Evolutionary conservation across 2,888 invertebrate species (phyloP).

Genomic region (Caradrina kadenii): DNA sequence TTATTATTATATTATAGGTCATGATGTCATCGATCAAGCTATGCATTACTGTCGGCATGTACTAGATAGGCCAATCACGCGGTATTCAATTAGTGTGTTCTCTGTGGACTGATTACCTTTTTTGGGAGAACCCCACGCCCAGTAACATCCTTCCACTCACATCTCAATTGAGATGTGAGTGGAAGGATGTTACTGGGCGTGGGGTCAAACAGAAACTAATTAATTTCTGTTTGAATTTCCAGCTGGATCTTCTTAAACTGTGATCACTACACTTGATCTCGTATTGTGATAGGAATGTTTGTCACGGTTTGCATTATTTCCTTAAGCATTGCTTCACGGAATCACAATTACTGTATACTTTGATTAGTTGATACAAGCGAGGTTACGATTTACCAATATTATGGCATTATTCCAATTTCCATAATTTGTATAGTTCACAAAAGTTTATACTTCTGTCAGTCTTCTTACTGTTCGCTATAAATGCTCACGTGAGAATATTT

Average conservation of each 20-base stretch:
- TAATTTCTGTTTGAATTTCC: neutral
- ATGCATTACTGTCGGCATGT: neutral
- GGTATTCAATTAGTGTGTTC: constrained; percentile 25
- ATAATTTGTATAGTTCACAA: neutral
- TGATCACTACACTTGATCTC: neutral
- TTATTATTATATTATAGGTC: no score
- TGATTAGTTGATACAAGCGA: constrained; percentile 20
- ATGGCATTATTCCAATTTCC: constrained; percentile 24
- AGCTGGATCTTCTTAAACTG: neutral
- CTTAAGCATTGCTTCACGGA: neutral
- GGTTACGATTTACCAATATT: constrained; percentile 29
- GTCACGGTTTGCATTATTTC: neutral
- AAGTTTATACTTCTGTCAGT: no score
- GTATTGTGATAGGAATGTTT: neutral
- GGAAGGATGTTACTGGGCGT: neutral
- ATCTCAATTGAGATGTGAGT: neutral
- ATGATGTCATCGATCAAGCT: constrained; percentile 20
- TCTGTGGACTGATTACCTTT: constrained; percentile 32
- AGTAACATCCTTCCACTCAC: neutral
- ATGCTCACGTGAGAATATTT: no score
- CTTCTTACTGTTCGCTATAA: neutral
- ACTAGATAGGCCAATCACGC: constrained; percentile 7
- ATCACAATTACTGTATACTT: constrained; percentile 8
- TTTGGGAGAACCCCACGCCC: neutral
- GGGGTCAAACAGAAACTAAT: no score